phyloP scores from a whole-genome alignment of 2,113 vertebrate genomes.

The Chloroceryle aenea region DNA sequence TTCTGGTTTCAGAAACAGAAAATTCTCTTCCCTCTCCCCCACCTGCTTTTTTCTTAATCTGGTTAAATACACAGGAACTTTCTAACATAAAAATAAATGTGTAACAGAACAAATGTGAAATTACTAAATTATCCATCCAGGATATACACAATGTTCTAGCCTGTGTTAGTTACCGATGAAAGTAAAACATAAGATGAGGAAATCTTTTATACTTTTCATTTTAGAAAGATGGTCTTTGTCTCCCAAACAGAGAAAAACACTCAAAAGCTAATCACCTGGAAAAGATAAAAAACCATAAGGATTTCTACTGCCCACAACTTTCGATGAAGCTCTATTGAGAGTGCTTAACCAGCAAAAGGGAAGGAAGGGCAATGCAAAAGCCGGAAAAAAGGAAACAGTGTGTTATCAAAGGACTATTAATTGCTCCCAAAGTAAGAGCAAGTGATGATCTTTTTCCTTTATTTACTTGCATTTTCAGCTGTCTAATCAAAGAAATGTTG shows the following conservation, averaged over 20 bases:
- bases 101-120: not conserved
- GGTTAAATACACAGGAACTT: not conserved
- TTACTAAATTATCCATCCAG: not conserved
- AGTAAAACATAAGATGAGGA: not conserved
- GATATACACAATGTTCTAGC: not conserved
- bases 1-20: not conserved
- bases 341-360: constrained; percentile 39
- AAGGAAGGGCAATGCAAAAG: constrained; percentile 50
- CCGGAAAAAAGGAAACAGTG: constrained; percentile 63
- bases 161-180: not conserved
- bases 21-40: not conserved
- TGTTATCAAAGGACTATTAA: constrained; percentile 71
- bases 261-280: constrained; percentile 6
- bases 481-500: constrained; percentile 62
- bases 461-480: constrained; percentile 57
- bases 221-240: not conserved
- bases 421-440: constrained; percentile 62
- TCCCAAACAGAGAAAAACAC: not conserved
- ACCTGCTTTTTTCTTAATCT: not conserved
- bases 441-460: constrained; percentile 69
- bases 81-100: not conserved
- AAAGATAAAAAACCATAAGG: not conserved
- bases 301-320: not conserved
- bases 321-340: not conserved
- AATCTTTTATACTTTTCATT: not conserved